Base-by-base conservation (phyloP, 2,888 invertebrate species). In the Pomacea canaliculata region DNA sequence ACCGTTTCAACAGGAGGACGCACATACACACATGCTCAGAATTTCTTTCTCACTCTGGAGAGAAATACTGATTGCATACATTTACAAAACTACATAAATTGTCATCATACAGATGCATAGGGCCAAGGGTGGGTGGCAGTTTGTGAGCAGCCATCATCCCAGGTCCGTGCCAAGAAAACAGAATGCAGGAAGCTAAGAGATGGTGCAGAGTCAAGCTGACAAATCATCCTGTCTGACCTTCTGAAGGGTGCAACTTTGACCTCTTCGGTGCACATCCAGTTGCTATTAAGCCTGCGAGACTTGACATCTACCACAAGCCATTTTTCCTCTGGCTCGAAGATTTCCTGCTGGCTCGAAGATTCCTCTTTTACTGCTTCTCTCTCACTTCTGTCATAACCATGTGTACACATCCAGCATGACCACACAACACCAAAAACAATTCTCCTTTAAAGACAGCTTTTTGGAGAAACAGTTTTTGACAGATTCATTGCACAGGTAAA, bases 191-290 rank as follows among this genome's bases (percentile, higher is more conserved):
- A 56, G 51, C 12, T 56, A 56, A 10, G 16, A 56, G 51, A 56
- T 56, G 51, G 51, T 37, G 37, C 37, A 37, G 37, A 37, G 5
- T 37, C 37, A 37, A 16, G 51, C 51, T 10, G 51, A 56, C 51
- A 56, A 56, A 63, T 27, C 63, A 23, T 63, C n/a, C 63, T 37
- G 8, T 56, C 74, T 74, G 74, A 74, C 74, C 74, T 74, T 62
- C 27, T 67, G 23, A 69, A n/a, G 1, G 74, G 74, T 7, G 69
- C 63, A 18, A 62, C 60, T 62, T 69, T 74, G 62, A 74, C 48
- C 69, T 74, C 74, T 46, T 74, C 69, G 5, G 74, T 74, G 62
- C 69, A 69, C 27, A 60, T 74, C 74, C 74, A 74, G 8, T 60
- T 12, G 18, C 67, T 46, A 63, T 68, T 48, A 10, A 74, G 68